Base-by-base conservation (phyloP, 2,113 vertebrate species). In the Philantomba maxwellii region DNA sequence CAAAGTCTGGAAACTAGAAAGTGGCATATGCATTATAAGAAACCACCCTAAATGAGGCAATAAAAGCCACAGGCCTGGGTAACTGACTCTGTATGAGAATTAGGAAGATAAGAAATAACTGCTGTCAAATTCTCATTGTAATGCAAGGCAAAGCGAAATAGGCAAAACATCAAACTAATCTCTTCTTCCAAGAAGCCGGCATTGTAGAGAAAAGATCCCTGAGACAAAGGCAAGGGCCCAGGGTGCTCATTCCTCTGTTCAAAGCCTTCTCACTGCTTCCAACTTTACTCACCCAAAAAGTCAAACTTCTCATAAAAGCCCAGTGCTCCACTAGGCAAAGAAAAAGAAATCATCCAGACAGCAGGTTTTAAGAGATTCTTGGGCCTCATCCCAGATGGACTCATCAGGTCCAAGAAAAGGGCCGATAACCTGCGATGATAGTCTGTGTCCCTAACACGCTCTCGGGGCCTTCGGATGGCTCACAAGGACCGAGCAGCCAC, bases 111-210 rank as follows among this genome's bases (percentile, higher is more conserved):
- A 84, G 36, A 91, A 78, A 64, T 39, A 43, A 84, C 25, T 62
- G 60, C 57, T 49, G 89, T 51, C 53, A 81, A 91, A 62, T 84
- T 28, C 30, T 84, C 47, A 89, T 4, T 70, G 43, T 77, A 94
- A 87, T 28, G 28, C 66, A 64, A 77, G 92, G 66, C 70, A 73
- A 47, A 6, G 19, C 1, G 9, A 30, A 51, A 43, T 7, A 89
- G 2, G 36, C 36, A 75, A 81, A 85, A n/a, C 3, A 75, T 14
- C 30, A 43, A 73, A 62, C 9, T 2, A 28, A 13, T 19, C 55
- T 36, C 43, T 75, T 43, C 33, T 51, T 12, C 66, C 3, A 30
- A 23, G 5, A 2, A 53, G 6, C 9, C 17, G 7, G 26, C 17
- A 15, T 45, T 86, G 43, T 19, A 87, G 7, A 78, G 21, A 53